Percentiles rank a stretch among this genome's conserved stretches.
These are phyloP conservation scores for Pempheris klunzingeri DNA, from an alignment of 2,797 vertebrate genomes.

Conservation along the genomic window DNA sequence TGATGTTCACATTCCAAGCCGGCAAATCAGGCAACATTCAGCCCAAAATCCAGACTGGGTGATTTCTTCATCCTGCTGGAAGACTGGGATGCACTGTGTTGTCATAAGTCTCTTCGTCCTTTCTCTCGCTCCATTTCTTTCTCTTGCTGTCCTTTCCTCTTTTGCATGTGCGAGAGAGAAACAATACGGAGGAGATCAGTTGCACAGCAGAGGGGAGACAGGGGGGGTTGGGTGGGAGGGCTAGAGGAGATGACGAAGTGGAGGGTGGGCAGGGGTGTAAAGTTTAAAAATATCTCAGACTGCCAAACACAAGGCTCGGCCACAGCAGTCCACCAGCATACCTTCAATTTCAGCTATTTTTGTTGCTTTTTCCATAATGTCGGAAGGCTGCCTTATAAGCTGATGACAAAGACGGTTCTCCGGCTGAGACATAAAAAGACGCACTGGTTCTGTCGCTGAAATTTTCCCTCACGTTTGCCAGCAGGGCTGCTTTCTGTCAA, in stretches of 20 bases:
- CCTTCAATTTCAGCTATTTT: conserved; percentile 82
- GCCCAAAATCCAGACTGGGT: conserved; percentile 53
- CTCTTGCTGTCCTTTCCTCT: conserved; percentile 7
- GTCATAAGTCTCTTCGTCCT: neutral
- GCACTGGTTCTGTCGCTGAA: conserved; percentile 37
- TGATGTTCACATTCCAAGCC: conserved; percentile 80
- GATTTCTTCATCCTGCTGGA: conserved; percentile 61
- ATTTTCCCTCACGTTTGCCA: conserved; percentile 63
- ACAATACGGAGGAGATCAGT: conserved; percentile 67
- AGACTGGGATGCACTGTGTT: conserved; percentile 49
- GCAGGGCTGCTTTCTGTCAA: conserved; percentile 57
- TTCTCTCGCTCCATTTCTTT: conserved; percentile 11
- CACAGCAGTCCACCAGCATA: conserved; percentile 73
- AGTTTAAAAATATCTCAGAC: conserved; percentile 84
- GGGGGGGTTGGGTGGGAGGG: conserved; percentile 53
- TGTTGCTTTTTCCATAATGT: conserved; percentile 84
- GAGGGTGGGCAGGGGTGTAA: conserved; percentile 69
- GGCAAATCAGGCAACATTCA: conserved; percentile 73
- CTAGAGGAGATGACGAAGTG: conserved; percentile 55
- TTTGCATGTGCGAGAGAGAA: conserved; percentile 43
- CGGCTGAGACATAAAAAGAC: conserved; percentile 73
- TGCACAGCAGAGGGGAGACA: conserved; percentile 49
- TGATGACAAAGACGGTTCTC: conserved; percentile 70
- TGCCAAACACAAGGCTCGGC: conserved; percentile 62
- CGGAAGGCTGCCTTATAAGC: conserved; percentile 83